These are phyloP conservation scores for Embiotoca jacksoni DNA, from an alignment of 2,113 vertebrate genomes.

Conservation along the genomic window DNA sequence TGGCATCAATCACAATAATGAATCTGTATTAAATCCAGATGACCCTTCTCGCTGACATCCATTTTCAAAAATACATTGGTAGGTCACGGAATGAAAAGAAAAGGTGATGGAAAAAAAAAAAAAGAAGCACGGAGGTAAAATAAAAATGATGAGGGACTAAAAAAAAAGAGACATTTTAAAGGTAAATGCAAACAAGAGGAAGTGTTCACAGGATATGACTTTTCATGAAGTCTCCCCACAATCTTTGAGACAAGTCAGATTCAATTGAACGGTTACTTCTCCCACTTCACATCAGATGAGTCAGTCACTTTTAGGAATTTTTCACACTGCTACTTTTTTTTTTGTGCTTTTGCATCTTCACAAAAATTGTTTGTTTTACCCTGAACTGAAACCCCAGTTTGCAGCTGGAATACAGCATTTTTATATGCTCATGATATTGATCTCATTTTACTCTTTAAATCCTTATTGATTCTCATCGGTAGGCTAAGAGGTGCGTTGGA, in stretches of 20 bases:
- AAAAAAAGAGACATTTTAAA: not conserved
- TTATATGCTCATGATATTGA: not conserved
- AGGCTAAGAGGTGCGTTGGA: not conserved
- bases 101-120: not conserved
- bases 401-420: not conserved
- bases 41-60: conserved; percentile 45
- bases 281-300: not conserved
- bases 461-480: not conserved
- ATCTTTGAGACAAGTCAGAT: not conserved
- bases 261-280: not conserved
- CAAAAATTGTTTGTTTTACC: not conserved
- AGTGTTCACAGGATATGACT: not conserved
- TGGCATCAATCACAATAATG: conserved; percentile 74
- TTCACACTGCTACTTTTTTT: not conserved
- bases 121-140: not conserved
- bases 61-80: conserved; percentile 51
- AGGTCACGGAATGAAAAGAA: not conserved
- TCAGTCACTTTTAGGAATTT: not conserved
- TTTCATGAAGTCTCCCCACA: not conserved
- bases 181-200: not conserved
- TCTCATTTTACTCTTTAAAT: not conserved
- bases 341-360: not conserved
- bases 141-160: not conserved
- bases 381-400: not conserved
- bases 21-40: conserved; percentile 66